Base-by-base conservation (phyloP, 2,888 invertebrate species). In the Zootermopsis nevadensis region DNA sequence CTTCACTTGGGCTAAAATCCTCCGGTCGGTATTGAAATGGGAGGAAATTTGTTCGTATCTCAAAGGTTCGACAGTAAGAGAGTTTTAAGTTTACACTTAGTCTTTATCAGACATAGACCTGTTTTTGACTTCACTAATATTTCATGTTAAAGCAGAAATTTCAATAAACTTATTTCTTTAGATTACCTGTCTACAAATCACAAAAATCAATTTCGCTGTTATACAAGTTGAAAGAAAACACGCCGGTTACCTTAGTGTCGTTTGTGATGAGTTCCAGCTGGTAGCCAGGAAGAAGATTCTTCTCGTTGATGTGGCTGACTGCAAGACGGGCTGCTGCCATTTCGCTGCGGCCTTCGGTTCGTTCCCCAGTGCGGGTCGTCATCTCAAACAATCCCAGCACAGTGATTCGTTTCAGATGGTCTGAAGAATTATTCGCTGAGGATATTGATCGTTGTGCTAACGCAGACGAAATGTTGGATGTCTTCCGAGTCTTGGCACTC, bases 371-470 rank as follows among this genome's bases (percentile, higher is more conserved):
- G 84, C 91, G 90, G 1, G 93, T 93, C 15, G 94, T 94, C 87
- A 96, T 90, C 90, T 96, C 96, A 88, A 96, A 96, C 33, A 96
- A 92, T 0, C 96, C 96, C 87, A 96, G 91, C 85, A 96, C 92
- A 0, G 94, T 93, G 76, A 94, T 91, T 87, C 92, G 80, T 27
- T 79, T 24, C 60, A 27, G 19, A 27, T 27, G 0, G 42, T 42
- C 27, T 19, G 1, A 38, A 22, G 38, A 35, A 24, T 27, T 12
- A 42, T 42, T 76, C 1, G 42, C 27, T 42, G 3, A 7, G 7
- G 19, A 42, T 12, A 19, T 15, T 42, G 60, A 60, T 1, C n/a
- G 27, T 10, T 60, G 60, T 60, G 60, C 3, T n/a, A 60, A 60
- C 8, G 60, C 8, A 6, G 60, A 60, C 4, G 60, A 60, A n/a